Conservation (phyloP, 1,140 invertebrate species). For the Aphidius ervi region DNA sequence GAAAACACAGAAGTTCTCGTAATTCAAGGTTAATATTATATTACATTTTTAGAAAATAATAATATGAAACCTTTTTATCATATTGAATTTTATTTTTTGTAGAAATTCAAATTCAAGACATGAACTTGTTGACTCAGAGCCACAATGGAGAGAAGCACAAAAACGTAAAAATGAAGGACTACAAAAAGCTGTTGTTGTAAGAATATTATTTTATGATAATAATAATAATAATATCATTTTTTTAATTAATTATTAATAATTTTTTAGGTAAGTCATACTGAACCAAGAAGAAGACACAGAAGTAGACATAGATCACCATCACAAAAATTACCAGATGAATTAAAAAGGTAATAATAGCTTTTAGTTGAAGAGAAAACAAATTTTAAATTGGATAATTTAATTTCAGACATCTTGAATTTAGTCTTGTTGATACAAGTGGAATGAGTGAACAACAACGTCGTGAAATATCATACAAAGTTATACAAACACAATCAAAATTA, state of each 20-base stretch:
- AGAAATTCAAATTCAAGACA: slow-evolving; percentile 35
- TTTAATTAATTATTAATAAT: not conserved
- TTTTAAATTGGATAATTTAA: slow-evolving; percentile 7
- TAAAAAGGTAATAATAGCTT: slow-evolving; percentile 36
- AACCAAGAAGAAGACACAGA: slow-evolving; percentile 47
- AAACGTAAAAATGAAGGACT: slow-evolving; percentile 64
- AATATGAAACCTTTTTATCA: not conserved
- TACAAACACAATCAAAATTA: slow-evolving; percentile 56
- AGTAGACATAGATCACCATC: slow-evolving; percentile 50
- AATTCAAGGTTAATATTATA: slow-evolving; percentile 42
- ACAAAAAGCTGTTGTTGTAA: slow-evolving; percentile 50
- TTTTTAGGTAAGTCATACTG: slow-evolving; percentile 47
- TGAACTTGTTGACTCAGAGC: slow-evolving; percentile 81
- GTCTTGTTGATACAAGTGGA: slow-evolving; percentile 80
- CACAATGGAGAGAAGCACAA: slow-evolving; percentile 83
- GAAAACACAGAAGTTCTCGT: slow-evolving; percentile 56
- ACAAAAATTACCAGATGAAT: slow-evolving; percentile 48
- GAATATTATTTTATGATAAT: slow-evolving; percentile 27
- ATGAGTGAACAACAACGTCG: slow-evolving; percentile 84
- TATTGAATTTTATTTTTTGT: no score
- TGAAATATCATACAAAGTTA: slow-evolving; percentile 90
- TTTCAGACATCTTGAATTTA: slow-evolving; percentile 78
- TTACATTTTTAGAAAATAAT: not conserved
- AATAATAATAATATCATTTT: not conserved
- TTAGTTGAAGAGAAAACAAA: not conserved